Conservation (phyloP, 2,113 vertebrate genomes). For the Brachyistius frenatus region DNA sequence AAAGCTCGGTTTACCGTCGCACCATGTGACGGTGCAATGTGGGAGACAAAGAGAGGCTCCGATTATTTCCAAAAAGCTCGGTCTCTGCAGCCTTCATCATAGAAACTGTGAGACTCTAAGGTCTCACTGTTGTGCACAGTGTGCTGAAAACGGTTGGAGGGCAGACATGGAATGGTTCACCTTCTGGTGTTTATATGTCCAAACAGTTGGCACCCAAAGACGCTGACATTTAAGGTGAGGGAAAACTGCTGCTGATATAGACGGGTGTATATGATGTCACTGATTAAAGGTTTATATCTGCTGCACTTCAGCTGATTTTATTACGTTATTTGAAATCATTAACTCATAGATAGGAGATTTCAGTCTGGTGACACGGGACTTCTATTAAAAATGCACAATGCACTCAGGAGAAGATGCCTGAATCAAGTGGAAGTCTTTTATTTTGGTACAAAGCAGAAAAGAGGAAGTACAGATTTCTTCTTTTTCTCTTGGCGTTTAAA, state of each 20-base stretch:
- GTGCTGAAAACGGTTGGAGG: not conserved
- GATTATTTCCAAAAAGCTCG: slow-evolving; percentile 2
- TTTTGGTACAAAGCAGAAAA: too few relatives aligned
- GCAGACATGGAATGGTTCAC: not conserved
- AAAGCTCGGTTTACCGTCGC: not conserved
- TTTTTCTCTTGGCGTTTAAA: too few relatives aligned
- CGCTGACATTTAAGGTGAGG: slow-evolving; percentile 11
- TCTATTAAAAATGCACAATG: not conserved
- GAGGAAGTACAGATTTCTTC: too few relatives aligned
- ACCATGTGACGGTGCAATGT: not conserved
- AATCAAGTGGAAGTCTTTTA: not conserved
- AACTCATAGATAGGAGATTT: not conserved
- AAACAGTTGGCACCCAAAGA: slow-evolving; percentile 16
- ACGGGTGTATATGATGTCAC: not conserved
- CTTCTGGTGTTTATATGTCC: slow-evolving; percentile 6
- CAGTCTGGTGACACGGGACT: not conserved
- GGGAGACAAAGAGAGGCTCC: slow-evolving; percentile 6
- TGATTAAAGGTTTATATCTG: not conserved
- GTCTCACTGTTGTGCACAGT: not conserved
- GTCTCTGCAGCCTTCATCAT: slow-evolving; percentile 6
- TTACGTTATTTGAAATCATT: not conserved
- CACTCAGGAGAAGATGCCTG: not conserved
- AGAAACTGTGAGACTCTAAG: slow-evolving; percentile 9
- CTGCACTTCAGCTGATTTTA: not conserved
- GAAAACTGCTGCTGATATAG: not conserved